Evolutionary conservation across 2,113 vertebrate species (phyloP).

Genomic region (Todiramphus chloris): DNA sequence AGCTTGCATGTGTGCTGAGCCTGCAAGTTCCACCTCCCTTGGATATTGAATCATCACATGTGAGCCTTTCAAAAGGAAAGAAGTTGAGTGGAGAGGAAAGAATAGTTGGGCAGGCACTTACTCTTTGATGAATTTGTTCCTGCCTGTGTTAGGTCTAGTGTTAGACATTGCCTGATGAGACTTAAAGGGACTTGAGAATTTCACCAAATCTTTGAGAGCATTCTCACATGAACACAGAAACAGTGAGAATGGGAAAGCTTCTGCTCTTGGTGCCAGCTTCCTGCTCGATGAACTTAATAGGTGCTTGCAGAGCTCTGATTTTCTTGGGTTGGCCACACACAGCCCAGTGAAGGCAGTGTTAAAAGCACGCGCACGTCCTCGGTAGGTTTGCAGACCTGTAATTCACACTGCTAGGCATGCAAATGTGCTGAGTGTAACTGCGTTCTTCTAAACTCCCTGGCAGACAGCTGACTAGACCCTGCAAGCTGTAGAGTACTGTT

Average conservation of each 20-base stretch:
- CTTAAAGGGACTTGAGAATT: background rate
- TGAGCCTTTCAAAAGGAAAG: slow-evolving; percentile 40
- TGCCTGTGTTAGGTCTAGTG: background rate
- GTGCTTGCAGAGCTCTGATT: background rate
- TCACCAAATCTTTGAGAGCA: background rate
- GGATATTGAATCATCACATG: slow-evolving; percentile 7
- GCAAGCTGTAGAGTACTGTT: background rate
- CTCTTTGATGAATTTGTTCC: slow-evolving; percentile 6
- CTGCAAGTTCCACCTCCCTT: background rate
- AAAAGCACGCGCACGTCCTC: background rate
- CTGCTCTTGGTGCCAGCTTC: background rate
- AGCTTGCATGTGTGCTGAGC: slow-evolving; percentile 20
- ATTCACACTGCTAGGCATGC: background rate
- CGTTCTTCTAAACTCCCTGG: background rate
- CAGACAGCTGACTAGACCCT: background rate
- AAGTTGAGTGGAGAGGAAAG: background rate
- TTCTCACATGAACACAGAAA: background rate
- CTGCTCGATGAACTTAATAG: background rate
- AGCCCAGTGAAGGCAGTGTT: background rate
- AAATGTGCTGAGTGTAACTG: background rate
- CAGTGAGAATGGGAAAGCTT: background rate
- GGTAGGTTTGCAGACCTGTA: background rate
- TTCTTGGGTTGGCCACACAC: background rate
- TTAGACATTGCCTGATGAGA: background rate
- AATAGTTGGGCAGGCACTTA: background rate